Conservation (phyloP, 2,797 vertebrate species). For the Anguilla anguilla region DNA sequence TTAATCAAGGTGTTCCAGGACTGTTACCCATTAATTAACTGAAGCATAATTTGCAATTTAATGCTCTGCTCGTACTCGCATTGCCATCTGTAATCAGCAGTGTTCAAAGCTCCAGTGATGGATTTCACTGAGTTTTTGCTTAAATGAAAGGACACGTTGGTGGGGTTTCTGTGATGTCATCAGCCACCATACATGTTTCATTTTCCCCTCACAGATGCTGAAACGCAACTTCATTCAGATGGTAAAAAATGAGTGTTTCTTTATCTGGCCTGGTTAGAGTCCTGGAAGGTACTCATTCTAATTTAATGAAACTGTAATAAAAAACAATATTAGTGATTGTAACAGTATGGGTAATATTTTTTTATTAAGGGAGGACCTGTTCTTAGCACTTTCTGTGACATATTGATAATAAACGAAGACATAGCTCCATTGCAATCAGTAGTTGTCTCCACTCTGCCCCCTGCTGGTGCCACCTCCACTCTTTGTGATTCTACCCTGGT, state of each 20-base stretch:
- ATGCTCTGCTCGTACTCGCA: background rate
- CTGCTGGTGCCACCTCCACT: background rate
- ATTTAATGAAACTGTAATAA: background rate
- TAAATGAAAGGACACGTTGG: background rate
- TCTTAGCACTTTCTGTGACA: background rate
- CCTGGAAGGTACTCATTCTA: background rate
- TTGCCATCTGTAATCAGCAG: background rate
- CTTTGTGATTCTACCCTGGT: background rate
- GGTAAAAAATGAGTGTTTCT: background rate
- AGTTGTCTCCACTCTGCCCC: background rate
- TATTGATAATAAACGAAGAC: background rate
- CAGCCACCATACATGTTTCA: background rate
- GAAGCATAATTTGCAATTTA: conserved; percentile 20
- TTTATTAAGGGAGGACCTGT: background rate
- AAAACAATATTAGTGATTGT: background rate
- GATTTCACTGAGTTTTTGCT: background rate
- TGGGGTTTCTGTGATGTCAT: background rate
- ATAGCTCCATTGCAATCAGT: background rate
- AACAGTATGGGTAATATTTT: no score
- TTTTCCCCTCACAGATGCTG: background rate
- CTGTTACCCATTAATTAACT: conserved; percentile 19
- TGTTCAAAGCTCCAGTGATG: background rate
- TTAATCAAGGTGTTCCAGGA: conserved; percentile 23
- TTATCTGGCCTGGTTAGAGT: background rate
- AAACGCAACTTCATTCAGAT: background rate